These are phyloP conservation scores for Malurus melanocephalus DNA, from an alignment of 2,113 vertebrate genomes.

Conservation along the genomic window DNA sequence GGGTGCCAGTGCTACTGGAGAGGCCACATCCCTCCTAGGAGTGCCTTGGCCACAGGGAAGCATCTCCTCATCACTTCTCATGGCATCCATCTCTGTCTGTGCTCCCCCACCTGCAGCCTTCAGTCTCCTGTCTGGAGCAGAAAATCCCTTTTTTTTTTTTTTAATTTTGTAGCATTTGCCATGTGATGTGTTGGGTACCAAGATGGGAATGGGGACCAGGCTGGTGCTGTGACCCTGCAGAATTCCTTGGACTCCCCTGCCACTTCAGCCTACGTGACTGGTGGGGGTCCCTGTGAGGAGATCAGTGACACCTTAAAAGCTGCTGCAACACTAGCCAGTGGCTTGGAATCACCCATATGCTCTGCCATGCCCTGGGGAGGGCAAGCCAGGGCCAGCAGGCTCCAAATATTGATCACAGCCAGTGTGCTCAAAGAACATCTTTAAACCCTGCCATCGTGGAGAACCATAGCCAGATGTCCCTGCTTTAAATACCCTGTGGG, in stretches of 20 bases:
- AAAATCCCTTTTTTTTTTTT: background rate
- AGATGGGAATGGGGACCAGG: background rate
- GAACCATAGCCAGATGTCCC: constrained; percentile 9
- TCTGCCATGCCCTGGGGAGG: constrained; percentile 2
- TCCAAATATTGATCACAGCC: constrained; percentile 42
- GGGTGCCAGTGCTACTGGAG: background rate
- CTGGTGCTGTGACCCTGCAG: background rate
- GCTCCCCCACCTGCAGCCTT: background rate
- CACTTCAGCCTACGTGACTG: background rate
- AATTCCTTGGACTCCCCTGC: background rate
- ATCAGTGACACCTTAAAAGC: constrained; percentile 36
- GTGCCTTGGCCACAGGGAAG: background rate
- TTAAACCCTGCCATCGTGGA: accelerated
- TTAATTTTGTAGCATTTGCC: background rate
- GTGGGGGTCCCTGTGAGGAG: background rate
- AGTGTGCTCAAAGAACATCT: background rate
- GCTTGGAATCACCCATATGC: constrained; percentile 50
- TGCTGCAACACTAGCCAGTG: background rate
- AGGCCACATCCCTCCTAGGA: background rate
- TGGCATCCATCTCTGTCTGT: background rate
- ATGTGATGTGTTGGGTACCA: background rate
- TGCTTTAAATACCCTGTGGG: accelerated
- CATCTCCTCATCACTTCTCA: accelerated
- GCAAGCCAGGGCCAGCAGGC: background rate
- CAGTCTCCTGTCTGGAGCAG: background rate